Percentiles rank a stretch among this genome's conserved stretches.
Evolutionary conservation across 2,797 vertebrate genomes (phyloP).

Genomic region (Etheostoma nigrum): DNA sequence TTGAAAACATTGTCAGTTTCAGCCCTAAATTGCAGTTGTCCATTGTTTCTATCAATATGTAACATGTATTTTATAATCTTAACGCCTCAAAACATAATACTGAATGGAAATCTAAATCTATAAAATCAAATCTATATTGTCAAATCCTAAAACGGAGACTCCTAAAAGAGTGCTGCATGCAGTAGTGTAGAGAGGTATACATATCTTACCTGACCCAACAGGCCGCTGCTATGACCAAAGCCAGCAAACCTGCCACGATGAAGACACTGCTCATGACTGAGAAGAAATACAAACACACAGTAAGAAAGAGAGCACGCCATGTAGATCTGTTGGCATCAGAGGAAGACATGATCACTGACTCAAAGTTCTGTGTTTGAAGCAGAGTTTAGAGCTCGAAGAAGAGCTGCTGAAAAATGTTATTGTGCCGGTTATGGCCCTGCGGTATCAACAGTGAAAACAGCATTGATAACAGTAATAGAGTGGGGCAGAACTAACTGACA

Average conservation of each 20-base stretch:
- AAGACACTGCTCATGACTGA: constrained; percentile 89
- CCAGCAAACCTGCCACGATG: constrained; percentile 83
- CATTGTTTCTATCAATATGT: not conserved
- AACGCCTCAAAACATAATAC: not conserved
- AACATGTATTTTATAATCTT: constrained; percentile 1
- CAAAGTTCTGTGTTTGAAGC: not conserved
- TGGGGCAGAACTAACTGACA: constrained; percentile 29
- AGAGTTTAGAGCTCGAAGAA: not conserved
- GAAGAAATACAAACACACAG: constrained; percentile 47
- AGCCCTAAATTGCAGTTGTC: not conserved
- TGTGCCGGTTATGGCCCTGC: not conserved
- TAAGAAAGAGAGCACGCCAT: constrained; percentile 13
- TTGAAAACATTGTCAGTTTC: not conserved
- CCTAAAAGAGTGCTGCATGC: not conserved
- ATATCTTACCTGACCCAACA: constrained; percentile 92
- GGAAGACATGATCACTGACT: constrained; percentile 45
- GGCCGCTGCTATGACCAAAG: constrained; percentile 83
- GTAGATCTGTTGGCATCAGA: not conserved
- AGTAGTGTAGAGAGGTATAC: not conserved
- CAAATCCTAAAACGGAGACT: not conserved
- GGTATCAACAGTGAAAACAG: not conserved
- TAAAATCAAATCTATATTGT: not conserved
- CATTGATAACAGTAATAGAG: constrained; percentile 28
- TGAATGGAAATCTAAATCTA: no score
- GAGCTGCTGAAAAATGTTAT: not conserved